Evolutionary conservation across 2,797 vertebrate genomes (phyloP), one percentile per base, ranked within the genome.

Genomic region (Florisuga fusca): DNA sequence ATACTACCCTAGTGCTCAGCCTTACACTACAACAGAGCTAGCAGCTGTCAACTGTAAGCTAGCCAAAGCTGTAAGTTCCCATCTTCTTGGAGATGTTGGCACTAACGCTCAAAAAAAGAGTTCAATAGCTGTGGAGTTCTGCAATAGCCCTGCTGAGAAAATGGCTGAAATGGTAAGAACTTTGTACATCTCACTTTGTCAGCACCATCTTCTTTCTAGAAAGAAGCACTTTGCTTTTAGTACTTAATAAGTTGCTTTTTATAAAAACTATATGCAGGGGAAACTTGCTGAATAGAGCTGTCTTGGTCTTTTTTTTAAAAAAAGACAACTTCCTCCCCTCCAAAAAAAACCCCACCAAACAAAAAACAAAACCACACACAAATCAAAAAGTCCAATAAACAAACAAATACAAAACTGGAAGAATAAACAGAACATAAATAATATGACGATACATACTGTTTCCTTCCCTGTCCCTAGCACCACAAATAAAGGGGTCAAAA

Each of bases 91-190:
- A 87, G 98, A 99, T 58, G 96, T 97, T 57, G 96, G 95, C 46
- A 85, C 91, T n/a, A 96, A 68, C 7, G 95, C 79, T 79, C 92
- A 94, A 54, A 95, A 98, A 94, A 98, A 98, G 96, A 94, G 87
- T 12, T 79, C 97, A 26, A 26, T 96, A 18, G 2, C 95, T 38
- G 96, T 98, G 36, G 98, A 99, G 64, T 97, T 99, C 69, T 99
- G 98, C 96, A 99, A 94, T 97, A 99, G 99, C 2, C 99, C 99
- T 19, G 99, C 99, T 20, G 99, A 99, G 96, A 99, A 99, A 97
- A 99, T 99, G 99, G 99, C 99, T 11, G 99, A 99, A 97, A 99
- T 98, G 98, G 99, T 99, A 97, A 92, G 16, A 74, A 82, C 31
- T 81, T 66, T 26, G 21, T 33, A 11, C 2, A 9, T 22, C 58